phyloP scores from a whole-genome alignment of 1,140 invertebrate species.

The Archegozetes longisetosus region DNA sequence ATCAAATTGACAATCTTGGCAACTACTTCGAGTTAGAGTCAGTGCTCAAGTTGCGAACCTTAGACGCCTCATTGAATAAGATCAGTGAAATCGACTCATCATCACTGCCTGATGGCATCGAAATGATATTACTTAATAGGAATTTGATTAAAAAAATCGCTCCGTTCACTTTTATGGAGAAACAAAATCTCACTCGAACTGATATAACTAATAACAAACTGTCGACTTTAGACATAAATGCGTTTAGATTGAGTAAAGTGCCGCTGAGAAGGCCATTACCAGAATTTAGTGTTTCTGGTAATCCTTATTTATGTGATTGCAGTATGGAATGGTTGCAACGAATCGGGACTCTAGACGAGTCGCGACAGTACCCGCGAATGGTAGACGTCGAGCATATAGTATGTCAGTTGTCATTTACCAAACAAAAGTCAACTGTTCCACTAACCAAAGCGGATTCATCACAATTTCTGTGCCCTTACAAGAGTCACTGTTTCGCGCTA shows the following conservation, averaged over 20 bases:
- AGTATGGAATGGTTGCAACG: slow-evolving; percentile 73
- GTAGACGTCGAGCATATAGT: slow-evolving; percentile 72
- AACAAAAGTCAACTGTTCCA: slow-evolving; percentile 9
- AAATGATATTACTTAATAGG: slow-evolving; percentile 62
- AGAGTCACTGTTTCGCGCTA: slow-evolving; percentile 76
- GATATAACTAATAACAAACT: slow-evolving; percentile 74
- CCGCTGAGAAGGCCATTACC: slow-evolving; percentile 37
- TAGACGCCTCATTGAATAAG: slow-evolving; percentile 67
- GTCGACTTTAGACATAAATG: slow-evolving; percentile 58
- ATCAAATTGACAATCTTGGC: slow-evolving; percentile 61
- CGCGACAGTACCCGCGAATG: slow-evolving; percentile 59
- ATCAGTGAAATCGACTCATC: slow-evolving; percentile 50
- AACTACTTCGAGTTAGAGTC: slow-evolving; percentile 62
- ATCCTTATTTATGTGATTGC: slow-evolving; percentile 74
- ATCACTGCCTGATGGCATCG: slow-evolving; percentile 56
- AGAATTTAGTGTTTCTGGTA: slow-evolving; percentile 70
- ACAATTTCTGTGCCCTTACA: slow-evolving; percentile 76
- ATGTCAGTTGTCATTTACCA: slow-evolving; percentile 35
- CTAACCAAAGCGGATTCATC: slow-evolving; percentile 21
- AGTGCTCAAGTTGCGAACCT: slow-evolving; percentile 41
- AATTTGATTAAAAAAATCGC: slow-evolving; percentile 60
- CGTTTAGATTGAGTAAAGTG: slow-evolving; percentile 40
- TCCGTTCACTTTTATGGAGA: slow-evolving; percentile 63
- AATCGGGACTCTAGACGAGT: slow-evolving; percentile 36
- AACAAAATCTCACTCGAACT: slow-evolving; percentile 60